Evolutionary conservation across 2,888 invertebrate genomes (phyloP).

Genomic region (Drosophila kuntzei): DNA sequence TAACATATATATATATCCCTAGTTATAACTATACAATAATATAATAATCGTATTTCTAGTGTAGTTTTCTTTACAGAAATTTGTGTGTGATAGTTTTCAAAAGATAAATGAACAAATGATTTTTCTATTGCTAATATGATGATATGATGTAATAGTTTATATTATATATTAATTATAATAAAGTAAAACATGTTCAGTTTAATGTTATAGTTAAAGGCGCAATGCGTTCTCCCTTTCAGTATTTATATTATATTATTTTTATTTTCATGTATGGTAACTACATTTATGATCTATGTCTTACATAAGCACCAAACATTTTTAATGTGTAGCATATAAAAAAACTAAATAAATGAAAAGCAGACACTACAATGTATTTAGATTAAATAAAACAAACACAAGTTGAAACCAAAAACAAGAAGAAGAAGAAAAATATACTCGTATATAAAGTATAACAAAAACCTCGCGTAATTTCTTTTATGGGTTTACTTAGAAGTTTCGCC

Average conservation of each 20-base stretch:
- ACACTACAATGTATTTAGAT: constrained; percentile 63
- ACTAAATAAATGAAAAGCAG: constrained; percentile 9
- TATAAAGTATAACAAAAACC: constrained; percentile 37
- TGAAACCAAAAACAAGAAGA: constrained; percentile 46
- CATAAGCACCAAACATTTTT: constrained; percentile 78
- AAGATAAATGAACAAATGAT: constrained; percentile 57
- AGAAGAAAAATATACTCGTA: constrained; percentile 14
- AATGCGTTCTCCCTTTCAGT: constrained; percentile 56
- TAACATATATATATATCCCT: constrained; percentile 13
- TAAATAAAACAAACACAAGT: constrained; percentile 71
- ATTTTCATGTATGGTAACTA: constrained; percentile 18
- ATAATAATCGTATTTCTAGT: constrained; percentile 47
- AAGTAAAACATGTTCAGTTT: background rate
- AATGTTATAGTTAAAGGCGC: constrained; percentile 42
- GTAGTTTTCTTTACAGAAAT: constrained; percentile 58
- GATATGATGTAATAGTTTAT: constrained; percentile 24
- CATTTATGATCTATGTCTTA: constrained; percentile 57
- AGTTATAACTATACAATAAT: constrained; percentile 16
- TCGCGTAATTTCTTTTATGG: constrained; percentile 70
- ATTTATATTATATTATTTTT: constrained; percentile 44
- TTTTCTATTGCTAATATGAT: constrained; percentile 46
- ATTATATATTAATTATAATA: constrained; percentile 1
- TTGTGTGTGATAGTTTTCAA: constrained; percentile 79
- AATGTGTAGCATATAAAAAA: constrained; percentile 73
- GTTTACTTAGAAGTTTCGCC: constrained; percentile 75